Percentiles rank a stretch among this genome's conserved stretches.
phyloP scores from a whole-genome alignment of 2,888 invertebrate genomes.

The Agrypnus murinus region DNA sequence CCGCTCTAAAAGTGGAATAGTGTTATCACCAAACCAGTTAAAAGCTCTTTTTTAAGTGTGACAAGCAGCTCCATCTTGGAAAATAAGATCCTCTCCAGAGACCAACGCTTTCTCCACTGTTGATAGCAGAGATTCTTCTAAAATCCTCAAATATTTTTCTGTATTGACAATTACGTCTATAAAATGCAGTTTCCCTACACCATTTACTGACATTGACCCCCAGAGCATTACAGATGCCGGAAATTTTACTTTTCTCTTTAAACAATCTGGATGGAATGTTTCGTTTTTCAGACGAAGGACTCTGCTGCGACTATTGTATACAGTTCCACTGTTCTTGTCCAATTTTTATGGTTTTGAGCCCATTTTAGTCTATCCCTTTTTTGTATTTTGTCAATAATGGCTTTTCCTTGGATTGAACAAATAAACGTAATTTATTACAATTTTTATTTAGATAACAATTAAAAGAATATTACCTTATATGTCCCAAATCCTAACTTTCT shows the following conservation, averaged over 20 bases:
- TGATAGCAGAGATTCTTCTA: no score
- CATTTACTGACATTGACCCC: constrained; percentile 31
- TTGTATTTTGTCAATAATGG: neutral
- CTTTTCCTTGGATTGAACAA: constrained; percentile 1
- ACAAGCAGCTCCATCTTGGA: constrained; percentile 5
- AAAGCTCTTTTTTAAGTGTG: constrained; percentile 3
- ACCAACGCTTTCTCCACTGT: constrained; percentile 13
- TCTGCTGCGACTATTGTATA: constrained; percentile 26
- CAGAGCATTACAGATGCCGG: constrained; percentile 3
- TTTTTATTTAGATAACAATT: no score
- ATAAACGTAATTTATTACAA: neutral
- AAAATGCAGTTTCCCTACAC: constrained; percentile 31
- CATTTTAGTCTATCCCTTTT: constrained; percentile 12
- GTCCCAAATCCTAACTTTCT: constrained; percentile 19
- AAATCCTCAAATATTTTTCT: constrained; percentile 13
- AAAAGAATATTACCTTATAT: neutral
- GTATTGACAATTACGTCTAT: constrained; percentile 24
- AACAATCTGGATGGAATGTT: neutral
- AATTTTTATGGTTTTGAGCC: constrained; percentile 6
- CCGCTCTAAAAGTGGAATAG: constrained; percentile 1
- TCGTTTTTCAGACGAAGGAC: constrained; percentile 8
- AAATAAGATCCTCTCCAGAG: constrained; percentile 3
- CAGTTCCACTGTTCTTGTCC: constrained; percentile 25
- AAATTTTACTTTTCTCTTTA: no score
- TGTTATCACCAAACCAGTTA: neutral